Evolutionary conservation across 2,888 invertebrate species (phyloP).

Genomic region (Calephelis perditalis): DNA sequence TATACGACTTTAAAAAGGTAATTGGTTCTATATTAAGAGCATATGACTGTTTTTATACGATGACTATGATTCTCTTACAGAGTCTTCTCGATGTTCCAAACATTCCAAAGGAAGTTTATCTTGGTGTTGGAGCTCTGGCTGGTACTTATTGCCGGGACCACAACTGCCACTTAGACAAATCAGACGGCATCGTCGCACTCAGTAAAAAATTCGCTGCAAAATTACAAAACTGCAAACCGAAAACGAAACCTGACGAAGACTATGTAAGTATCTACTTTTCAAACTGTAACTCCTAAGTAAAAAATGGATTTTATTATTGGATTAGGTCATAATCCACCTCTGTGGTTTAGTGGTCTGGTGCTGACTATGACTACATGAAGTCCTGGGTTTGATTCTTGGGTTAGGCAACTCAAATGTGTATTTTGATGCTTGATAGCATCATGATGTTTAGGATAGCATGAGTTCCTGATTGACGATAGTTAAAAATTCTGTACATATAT

Average conservation of each 20-base stretch:
- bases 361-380: too few species aligned
- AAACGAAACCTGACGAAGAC: conserved; percentile 82
- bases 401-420: too few species aligned
- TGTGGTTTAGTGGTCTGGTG: too few species aligned
- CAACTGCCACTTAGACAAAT: conserved; percentile 67
- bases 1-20: too few species aligned
- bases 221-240: conserved; percentile 82
- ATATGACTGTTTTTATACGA: too few species aligned
- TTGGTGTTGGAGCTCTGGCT: conserved; percentile 85
- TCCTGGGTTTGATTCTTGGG: too few species aligned
- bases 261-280: conserved; percentile 46
- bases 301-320: conserved; percentile 1
- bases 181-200: conserved; percentile 79
- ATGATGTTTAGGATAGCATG: too few species aligned
- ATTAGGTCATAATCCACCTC: too few species aligned
- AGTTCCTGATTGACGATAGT: too few species aligned
- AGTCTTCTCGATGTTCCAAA: conserved; percentile 78
- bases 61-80: conserved; percentile 40
- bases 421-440: too few species aligned
- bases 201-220: conserved; percentile 81
- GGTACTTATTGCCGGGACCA: conserved; percentile 84
- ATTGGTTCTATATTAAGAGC: too few species aligned
- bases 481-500: too few species aligned
- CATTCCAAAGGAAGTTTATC: conserved; percentile 82
- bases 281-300: not conserved